Percentiles rank a stretch among this genome's conserved stretches.
Conservation (phyloP, 1,140 invertebrate species). For the Dendroctonus ponderosae region DNA sequence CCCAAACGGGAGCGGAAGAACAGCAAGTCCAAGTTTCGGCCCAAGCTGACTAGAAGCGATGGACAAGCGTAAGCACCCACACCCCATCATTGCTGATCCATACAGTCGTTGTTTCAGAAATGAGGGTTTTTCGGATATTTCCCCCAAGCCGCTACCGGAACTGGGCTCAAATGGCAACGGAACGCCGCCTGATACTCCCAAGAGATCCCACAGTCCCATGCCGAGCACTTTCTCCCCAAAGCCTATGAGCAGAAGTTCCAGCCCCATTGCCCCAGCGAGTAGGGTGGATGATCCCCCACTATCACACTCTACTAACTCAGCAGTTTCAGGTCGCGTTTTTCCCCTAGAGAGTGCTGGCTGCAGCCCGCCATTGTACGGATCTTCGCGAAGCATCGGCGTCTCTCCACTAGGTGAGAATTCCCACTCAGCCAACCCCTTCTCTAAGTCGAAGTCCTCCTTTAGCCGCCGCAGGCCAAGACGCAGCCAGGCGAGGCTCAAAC, state of each 20-base stretch:
- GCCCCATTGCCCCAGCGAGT: constrained; percentile 59
- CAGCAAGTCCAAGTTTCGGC: constrained; percentile 61
- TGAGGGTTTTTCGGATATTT: constrained; percentile 23
- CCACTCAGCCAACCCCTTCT: not conserved
- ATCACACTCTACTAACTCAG: not conserved
- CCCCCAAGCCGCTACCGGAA: constrained; percentile 51
- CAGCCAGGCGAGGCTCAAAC: constrained; percentile 58
- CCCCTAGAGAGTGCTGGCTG: constrained; percentile 53
- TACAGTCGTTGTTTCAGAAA: constrained; percentile 9
- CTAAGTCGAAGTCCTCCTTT: not conserved
- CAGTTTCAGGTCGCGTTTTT: constrained; percentile 31
- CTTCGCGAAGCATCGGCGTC: constrained; percentile 58
- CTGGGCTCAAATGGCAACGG: constrained; percentile 76
- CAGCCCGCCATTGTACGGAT: constrained; percentile 57
- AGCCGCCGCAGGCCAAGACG: constrained; percentile 48
- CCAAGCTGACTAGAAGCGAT: constrained; percentile 73
- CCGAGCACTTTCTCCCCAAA: constrained; percentile 52
- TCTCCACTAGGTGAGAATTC: constrained; percentile 58
- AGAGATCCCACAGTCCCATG: constrained; percentile 57
- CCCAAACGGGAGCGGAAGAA: constrained; percentile 53
- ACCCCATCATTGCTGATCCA: not conserved
- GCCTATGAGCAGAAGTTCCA: constrained; percentile 59
- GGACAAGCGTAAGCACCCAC: constrained; percentile 53
- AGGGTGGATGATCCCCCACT: not conserved
- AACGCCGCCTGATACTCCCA: constrained; percentile 72